A percentile compares a stretch with the other conserved stretches of the same genome.
These are phyloP conservation scores for Trichopoda pennipes DNA, from an alignment of 2,888 invertebrate genomes.

Conservation along the genomic window DNA sequence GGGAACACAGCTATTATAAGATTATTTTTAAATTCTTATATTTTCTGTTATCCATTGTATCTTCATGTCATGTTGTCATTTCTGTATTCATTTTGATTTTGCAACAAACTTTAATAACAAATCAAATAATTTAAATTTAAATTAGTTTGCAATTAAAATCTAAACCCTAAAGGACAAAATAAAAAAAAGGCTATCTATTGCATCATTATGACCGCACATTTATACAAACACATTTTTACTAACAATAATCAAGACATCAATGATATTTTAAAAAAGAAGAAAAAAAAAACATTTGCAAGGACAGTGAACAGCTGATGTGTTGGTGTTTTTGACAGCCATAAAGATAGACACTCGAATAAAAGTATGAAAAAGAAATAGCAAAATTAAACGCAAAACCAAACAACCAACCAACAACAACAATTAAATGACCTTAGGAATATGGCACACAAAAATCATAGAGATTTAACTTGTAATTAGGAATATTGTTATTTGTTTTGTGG, in stretches of 20 bases:
- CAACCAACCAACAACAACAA: slow-evolving; percentile 15
- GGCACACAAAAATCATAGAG: slow-evolving; percentile 23
- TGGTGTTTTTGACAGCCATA: slow-evolving; percentile 55
- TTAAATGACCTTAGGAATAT: slow-evolving; percentile 47
- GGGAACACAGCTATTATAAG: no score
- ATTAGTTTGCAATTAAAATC: slow-evolving; percentile 58
- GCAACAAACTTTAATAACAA: not conserved
- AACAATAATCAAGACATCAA: slow-evolving; percentile 39
- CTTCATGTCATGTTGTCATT: not conserved
- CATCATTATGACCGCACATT: slow-evolving; percentile 18
- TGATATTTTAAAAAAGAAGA: slow-evolving; percentile 29
- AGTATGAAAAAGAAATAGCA: slow-evolving; percentile 25
- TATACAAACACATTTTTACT: slow-evolving; percentile 17
- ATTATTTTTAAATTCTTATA: no score
- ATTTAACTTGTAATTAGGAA: slow-evolving; percentile 58
- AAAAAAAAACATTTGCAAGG: slow-evolving; percentile 42
- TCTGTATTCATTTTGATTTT: not conserved
- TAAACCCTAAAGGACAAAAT: slow-evolving; percentile 24
- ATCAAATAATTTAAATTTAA: slow-evolving; percentile 44
- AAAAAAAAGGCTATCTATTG: slow-evolving; percentile 12
- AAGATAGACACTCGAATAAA: slow-evolving; percentile 14
- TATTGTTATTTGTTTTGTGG: slow-evolving; percentile 23
- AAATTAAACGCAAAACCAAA: slow-evolving; percentile 47
- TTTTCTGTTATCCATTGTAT: not conserved
- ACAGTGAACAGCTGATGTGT: slow-evolving; percentile 58